Conservation (phyloP, 2,888 invertebrate genomes). For the Sceliomorpha sp. region DNA sequence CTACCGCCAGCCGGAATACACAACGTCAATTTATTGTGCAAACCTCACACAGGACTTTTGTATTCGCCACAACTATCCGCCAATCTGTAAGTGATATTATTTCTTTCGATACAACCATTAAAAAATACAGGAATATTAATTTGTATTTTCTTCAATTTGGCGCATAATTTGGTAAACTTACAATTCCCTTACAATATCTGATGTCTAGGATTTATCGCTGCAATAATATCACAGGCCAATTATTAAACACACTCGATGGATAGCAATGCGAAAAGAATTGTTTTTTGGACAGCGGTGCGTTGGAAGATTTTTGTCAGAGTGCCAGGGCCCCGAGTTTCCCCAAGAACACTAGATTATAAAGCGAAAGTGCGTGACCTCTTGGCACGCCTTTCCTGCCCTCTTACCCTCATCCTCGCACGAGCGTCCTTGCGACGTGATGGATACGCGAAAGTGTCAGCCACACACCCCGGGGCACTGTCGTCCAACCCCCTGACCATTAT, state of each 20-base stretch:
- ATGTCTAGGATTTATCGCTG: too few species aligned
- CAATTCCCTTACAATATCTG: too few species aligned
- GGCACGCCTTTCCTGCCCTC: constrained; percentile 63
- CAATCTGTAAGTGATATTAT: constrained; percentile 68
- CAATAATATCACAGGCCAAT: too few species aligned
- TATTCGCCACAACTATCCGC: constrained; percentile 59
- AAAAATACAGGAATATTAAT: too few species aligned
- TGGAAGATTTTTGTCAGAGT: constrained; percentile 48
- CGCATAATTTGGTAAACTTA: too few species aligned
- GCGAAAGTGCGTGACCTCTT: constrained; percentile 71
- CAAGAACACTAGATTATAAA: constrained; percentile 69
- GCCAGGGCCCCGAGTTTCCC: constrained; percentile 45
- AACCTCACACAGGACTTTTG: constrained; percentile 70
- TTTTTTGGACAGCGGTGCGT: constrained; percentile 37
- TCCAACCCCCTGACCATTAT: constrained; percentile 76
- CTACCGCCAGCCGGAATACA: constrained; percentile 68
- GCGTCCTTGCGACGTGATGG: constrained; percentile 70
- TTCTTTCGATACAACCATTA: too few species aligned
- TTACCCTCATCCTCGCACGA: constrained; percentile 52
- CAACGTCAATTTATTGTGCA: constrained; percentile 69
- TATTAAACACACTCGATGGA: too few species aligned
- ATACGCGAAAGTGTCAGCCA: constrained; percentile 77
- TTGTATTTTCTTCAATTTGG: too few species aligned
- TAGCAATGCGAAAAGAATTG: constrained; percentile 10
- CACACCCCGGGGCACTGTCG: constrained; percentile 73